Percentiles rank a stretch among this genome's conserved stretches.
phyloP scores from a whole-genome alignment of 2,113 vertebrate genomes.

The Candoia aspera region DNA sequence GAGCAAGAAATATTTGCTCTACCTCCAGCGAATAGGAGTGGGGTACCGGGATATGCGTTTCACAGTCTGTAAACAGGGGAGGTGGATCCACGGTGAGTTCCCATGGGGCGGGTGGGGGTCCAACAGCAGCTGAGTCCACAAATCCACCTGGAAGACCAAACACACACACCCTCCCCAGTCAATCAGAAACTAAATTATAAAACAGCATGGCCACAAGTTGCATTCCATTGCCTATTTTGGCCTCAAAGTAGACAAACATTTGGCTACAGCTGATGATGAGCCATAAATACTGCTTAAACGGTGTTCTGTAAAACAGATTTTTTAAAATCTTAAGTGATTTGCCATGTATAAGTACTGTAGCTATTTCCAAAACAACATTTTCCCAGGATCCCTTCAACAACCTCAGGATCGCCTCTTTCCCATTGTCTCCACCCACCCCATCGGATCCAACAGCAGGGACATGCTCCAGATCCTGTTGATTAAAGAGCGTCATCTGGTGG shows the following conservation, averaged over 20 bases:
- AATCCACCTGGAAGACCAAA: background rate
- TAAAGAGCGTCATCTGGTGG: background rate
- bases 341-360: background rate
- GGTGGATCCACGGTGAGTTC: background rate
- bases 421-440: background rate
- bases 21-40: background rate
- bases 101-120: background rate
- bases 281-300: background rate
- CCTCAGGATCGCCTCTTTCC: background rate
- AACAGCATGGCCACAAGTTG: background rate
- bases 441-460: background rate
- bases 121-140: constrained; percentile 2
- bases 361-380: background rate
- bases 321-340: background rate
- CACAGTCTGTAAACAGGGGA: background rate
- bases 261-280: background rate
- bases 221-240: background rate
- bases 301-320: background rate
- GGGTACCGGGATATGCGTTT: constrained; percentile 16
- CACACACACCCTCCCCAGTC: background rate
- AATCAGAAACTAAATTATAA: background rate
- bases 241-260: background rate
- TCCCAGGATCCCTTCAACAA: background rate
- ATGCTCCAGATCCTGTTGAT: background rate
- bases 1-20: background rate